Evolutionary conservation across 1,140 invertebrate genomes (phyloP), one percentile per base, ranked within the genome.

Genomic region (Listronotus bonariensis): DNA sequence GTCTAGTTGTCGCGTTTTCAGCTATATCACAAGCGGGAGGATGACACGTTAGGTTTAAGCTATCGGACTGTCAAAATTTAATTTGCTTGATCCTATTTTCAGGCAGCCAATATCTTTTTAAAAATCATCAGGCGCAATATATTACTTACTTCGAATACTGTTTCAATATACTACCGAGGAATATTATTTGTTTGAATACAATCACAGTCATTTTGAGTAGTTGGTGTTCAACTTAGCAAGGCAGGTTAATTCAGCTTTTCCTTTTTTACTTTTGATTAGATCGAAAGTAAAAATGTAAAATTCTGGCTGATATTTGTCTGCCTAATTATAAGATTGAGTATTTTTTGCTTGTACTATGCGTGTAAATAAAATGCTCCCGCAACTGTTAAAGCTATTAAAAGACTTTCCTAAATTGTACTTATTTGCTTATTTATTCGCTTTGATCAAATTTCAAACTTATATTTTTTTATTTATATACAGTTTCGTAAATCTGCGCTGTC

Each of bases 381-480:
- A 36, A 59, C 43, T 55, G 49, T 68, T 65, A 72, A 72, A 70
- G 61, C 68, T 68, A 72, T 61, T 43, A 67, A 68, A 65, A 67
- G 52, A 56, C 38, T 68, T 51, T 54, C 43, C 65, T 66, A 69
- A 75, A 72, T 74, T 75, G 71, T 76, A 73, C 71, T 76, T 74
- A 71, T 69, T 69, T 69, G 55, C 65, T 68, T 74, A 76, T 60
- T 76, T 34, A 52, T 61, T 70, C 72, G 72, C 72, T 65, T 57
- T 34, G 54, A 12, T 42, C 36, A 55, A 51, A 20, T 51, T 63
- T 74, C 69, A 74, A 69, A 67, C 54, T 67, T 64, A 72, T 71
- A 68, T 68, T 71, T 72, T 68, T 75, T 34, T 56, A 49, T 65
- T 15, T 57, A 76, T 76, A 42, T 74, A 76, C 73, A 74, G 63